A percentile compares a stretch with the other conserved stretches of the same genome.
These are phyloP conservation scores for Patiria pectinifera DNA, from an alignment of 53 echinoderm and acorn worm genomes.

Conservation along the genomic window DNA sequence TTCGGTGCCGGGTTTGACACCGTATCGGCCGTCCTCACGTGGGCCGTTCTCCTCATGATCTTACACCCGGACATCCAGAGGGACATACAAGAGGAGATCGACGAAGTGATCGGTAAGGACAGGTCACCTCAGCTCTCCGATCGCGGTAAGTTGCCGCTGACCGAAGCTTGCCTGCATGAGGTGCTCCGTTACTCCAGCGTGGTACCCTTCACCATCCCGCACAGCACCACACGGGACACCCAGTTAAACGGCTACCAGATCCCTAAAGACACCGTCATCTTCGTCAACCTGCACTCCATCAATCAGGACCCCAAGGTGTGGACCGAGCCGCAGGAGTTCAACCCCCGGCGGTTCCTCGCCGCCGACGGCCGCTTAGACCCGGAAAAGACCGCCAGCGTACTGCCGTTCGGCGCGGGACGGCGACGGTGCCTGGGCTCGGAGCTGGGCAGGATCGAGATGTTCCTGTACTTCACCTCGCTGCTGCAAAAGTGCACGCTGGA, in stretches of 20 bases:
- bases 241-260: slow-evolving; percentile 74
- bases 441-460: slow-evolving; percentile 85
- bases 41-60: slow-evolving; percentile 80
- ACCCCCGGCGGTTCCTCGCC: slow-evolving; percentile 87
- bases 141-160: slow-evolving; percentile 74
- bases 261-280: slow-evolving; percentile 85
- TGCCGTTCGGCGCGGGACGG: slow-evolving; percentile 91
- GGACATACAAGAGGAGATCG: slow-evolving; percentile 76
- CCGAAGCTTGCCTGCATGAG: slow-evolving; percentile 85
- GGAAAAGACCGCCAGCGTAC: slow-evolving; percentile 72
- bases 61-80: slow-evolving; percentile 79
- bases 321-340: slow-evolving; percentile 77
- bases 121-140: slow-evolving; percentile 70
- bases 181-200: slow-evolving; percentile 79
- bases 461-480: slow-evolving; percentile 85
- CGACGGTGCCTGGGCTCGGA: slow-evolving; percentile 93
- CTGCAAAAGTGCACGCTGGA: slow-evolving; percentile 81
- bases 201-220: slow-evolving; percentile 87
- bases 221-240: slow-evolving; percentile 86
- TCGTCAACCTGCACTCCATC: slow-evolving; percentile 87
- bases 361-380: slow-evolving; percentile 76
- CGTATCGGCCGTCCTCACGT: slow-evolving; percentile 73
- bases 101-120: slow-evolving; percentile 67
- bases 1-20: slow-evolving; percentile 93
- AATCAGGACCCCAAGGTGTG: slow-evolving; percentile 77